phyloP scores from a whole-genome alignment of 1,140 invertebrate genomes.

The Cydia amplana region DNA sequence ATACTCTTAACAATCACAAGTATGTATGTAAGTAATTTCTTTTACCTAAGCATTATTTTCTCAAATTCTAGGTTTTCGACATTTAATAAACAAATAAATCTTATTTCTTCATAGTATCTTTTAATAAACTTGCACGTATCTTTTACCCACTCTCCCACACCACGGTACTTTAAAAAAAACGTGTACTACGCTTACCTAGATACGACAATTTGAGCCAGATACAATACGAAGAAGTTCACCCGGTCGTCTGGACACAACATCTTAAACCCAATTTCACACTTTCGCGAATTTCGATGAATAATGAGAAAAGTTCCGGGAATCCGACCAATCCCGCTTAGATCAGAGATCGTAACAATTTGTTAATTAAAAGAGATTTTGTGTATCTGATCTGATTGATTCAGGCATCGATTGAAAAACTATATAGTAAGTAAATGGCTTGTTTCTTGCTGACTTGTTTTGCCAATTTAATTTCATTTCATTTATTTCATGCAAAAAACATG shows the following conservation, averaged over 20 bases:
- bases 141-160: background rate
- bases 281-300: background rate
- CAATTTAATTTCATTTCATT: too few relatives aligned
- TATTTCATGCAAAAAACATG: too few relatives aligned
- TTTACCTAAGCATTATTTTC: too few relatives aligned
- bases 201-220: conserved; percentile 29
- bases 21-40: too few relatives aligned
- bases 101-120: background rate
- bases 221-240: conserved; percentile 19
- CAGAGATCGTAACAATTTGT: background rate
- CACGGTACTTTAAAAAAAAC: conserved; percentile 18
- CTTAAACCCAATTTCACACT: background rate
- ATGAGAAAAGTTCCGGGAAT: background rate
- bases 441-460: too few relatives aligned
- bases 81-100: background rate
- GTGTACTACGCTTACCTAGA: conserved; percentile 26
- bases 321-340: background rate
- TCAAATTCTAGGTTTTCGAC: too few relatives aligned
- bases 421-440: too few relatives aligned
- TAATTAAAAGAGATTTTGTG: background rate
- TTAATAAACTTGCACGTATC: background rate
- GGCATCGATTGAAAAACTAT: background rate
- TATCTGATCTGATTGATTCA: background rate
- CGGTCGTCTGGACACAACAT: background rate
- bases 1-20: too few relatives aligned